A percentile compares a stretch with the other conserved stretches of the same genome.
Evolutionary conservation across 2,888 invertebrate species (phyloP).

Genomic region (Deilephila elpenor): DNA sequence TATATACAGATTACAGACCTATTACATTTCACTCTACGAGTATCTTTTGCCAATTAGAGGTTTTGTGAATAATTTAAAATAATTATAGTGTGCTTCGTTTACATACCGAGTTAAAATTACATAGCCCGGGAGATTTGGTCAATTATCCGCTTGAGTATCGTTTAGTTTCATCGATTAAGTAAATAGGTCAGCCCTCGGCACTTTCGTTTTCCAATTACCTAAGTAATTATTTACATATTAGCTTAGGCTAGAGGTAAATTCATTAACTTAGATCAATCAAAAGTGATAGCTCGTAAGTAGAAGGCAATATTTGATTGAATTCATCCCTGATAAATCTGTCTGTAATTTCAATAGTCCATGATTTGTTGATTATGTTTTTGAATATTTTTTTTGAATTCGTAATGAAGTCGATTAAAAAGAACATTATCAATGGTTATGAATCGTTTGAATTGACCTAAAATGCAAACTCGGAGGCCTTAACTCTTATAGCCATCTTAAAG

Average conservation of each 20-base stretch:
- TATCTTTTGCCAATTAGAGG: too few species aligned
- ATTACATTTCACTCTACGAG: too few species aligned
- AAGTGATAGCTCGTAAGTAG: background rate
- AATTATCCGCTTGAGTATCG: background rate
- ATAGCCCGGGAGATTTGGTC: background rate
- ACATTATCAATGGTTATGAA: too few species aligned
- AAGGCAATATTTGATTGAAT: background rate
- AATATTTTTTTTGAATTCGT: too few species aligned
- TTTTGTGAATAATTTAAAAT: too few species aligned
- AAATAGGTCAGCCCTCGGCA: background rate
- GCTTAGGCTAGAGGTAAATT: background rate
- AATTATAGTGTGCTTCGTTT: background rate
- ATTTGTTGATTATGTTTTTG: background rate
- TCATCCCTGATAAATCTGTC: background rate
- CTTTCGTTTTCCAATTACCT: conserved; percentile 3
- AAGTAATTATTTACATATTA: background rate
- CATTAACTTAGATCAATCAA: background rate
- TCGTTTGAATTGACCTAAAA: too few species aligned
- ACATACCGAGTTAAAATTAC: background rate
- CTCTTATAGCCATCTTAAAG: too few species aligned
- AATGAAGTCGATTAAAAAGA: too few species aligned
- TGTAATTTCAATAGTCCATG: background rate
- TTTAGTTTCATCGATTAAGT: background rate
- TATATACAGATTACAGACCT: too few species aligned
- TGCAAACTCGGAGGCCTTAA: too few species aligned